A percentile compares a stretch with the other conserved stretches of the same genome.
These are phyloP conservation scores for Chiloscyllium plagiosum DNA, from an alignment of 2,113 vertebrate genomes.

Conservation along the genomic window DNA sequence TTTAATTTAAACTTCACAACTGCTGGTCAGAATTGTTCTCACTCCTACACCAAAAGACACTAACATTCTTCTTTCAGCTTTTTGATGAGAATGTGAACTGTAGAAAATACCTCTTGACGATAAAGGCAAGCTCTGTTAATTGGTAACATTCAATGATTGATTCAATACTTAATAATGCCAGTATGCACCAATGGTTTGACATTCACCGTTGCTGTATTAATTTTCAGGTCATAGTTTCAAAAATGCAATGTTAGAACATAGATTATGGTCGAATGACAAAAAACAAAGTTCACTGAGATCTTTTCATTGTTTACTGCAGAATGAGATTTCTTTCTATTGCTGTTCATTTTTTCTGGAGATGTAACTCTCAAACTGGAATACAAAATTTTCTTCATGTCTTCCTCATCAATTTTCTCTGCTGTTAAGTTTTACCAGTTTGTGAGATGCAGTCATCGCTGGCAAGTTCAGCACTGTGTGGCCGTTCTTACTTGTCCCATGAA, in stretches of 20 bases:
- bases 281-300: neutral
- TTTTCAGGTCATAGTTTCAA: neutral
- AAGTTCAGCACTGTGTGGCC: neutral
- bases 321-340: neutral
- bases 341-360: neutral
- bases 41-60: neutral
- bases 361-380: neutral
- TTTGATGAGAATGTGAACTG: neutral
- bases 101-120: neutral
- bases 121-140: neutral
- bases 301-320: neutral
- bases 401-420: neutral
- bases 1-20: neutral
- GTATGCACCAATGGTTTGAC: too few relatives aligned
- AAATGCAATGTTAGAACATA: neutral
- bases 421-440: neutral
- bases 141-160: neutral
- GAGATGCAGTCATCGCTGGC: neutral
- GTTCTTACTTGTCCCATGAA: neutral
- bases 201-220: neutral
- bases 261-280: neutral
- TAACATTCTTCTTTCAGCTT: neutral
- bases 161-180: neutral
- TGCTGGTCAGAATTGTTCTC: neutral
- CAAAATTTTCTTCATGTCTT: neutral